Evolutionary conservation across 1,140 invertebrate genomes (phyloP).

Genomic region (Drosophila micromelanica): DNA sequence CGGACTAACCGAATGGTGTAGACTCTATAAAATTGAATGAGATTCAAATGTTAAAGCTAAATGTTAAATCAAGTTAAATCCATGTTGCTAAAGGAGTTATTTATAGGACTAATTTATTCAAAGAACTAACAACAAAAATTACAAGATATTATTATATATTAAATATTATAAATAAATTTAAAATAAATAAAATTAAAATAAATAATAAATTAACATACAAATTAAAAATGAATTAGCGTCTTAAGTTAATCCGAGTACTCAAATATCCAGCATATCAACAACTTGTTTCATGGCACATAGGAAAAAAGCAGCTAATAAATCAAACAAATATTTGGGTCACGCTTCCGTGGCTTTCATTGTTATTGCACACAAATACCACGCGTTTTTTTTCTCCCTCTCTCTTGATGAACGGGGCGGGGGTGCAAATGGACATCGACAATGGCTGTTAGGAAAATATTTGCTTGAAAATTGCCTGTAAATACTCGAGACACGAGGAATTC

Average conservation of each 20-base stretch:
- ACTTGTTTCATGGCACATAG: conserved; percentile 53
- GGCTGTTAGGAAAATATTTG: conserved; percentile 71
- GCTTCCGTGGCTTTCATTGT: conserved; percentile 55
- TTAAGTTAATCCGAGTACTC: conserved; percentile 27
- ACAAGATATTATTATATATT: no score
- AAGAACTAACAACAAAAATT: background rate
- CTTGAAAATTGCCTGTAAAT: conserved; percentile 79
- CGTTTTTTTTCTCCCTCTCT: background rate
- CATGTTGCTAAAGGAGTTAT: no score
- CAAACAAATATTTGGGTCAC: conserved; percentile 83
- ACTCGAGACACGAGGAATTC: conserved; percentile 41
- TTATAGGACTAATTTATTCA: no score
- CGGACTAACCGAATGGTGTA: background rate
- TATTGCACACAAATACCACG: no score
- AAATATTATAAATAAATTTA: no score
- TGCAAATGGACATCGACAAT: conserved; percentile 66
- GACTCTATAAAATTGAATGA: background rate
- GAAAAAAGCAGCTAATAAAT: conserved; percentile 73
- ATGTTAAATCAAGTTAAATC: no score
- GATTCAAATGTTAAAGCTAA: no score
- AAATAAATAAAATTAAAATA: no score
- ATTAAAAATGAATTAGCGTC: no score
- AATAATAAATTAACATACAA: no score
- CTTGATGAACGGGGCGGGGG: conserved; percentile 10
- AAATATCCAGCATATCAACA: conserved; percentile 35